Evolutionary conservation across 2,888 invertebrate species (phyloP), one percentile per base, ranked within the genome.

Genomic region (Idaea straminata): DNA sequence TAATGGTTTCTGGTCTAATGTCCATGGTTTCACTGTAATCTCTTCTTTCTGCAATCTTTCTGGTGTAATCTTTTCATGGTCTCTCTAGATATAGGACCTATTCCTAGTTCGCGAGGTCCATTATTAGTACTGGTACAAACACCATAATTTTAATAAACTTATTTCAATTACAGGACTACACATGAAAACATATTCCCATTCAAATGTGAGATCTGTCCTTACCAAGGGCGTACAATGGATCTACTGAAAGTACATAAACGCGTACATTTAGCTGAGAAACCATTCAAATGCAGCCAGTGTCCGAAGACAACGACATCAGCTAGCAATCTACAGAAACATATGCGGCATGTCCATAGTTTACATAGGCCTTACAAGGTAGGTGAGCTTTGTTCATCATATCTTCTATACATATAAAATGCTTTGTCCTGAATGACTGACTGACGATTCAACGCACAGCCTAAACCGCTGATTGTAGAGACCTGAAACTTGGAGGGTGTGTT

Each of bases 281-380:
- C 92, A 0, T 92, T 80, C 70, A 91, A 89, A 74, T 92, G 92
- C 67, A 73, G 86, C 0, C 87, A 87, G 65, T 92, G 92, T 69
- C 85, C 87, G 0, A 91, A 90, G 67, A 78, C 88, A 0, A 87
- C 89, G 0, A 88, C 89, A 2, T 91, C 91, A 0, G 78, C 91
- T 0, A 92, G 92, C 74, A 92, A 92, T 71, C 80, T 92, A 1
- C 84, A 87, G 5, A 92, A 91, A 72, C 92, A 92, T 65, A 85
- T 91, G 80, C 80, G 89, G 60, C 90, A 91, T 69, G 88, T 91
- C 1, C 92, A 92, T 69, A 91, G 85, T 67, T 87, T 84, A 47
- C 82, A 74, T n/a, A 85, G 90, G 68, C 88, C 90, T 13, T 85
- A 78, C 72, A 91, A 91, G 87, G 92, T 91, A 83, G 66, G 25